Evolutionary conservation across 2,888 invertebrate species (phyloP).

Genomic region (Habrosyne pyritoides): DNA sequence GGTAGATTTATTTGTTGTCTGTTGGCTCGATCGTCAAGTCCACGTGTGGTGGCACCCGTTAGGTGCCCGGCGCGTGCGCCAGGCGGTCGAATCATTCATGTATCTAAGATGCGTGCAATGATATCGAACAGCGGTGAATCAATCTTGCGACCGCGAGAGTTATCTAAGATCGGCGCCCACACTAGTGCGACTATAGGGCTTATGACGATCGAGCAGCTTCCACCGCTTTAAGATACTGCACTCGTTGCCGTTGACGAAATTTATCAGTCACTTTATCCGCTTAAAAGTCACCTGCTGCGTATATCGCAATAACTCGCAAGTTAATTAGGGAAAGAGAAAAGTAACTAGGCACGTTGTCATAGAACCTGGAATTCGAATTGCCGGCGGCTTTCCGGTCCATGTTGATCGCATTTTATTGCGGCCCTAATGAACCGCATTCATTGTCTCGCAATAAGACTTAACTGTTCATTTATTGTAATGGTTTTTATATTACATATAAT

Average conservation of each 20-base stretch:
- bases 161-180: conserved; percentile 71
- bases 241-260: background rate
- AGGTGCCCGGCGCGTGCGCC: conserved; percentile 67
- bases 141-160: conserved; percentile 68
- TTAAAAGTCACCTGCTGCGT: conserved; percentile 34
- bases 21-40: conserved; percentile 60
- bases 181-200: conserved; percentile 49
- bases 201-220: conserved; percentile 49
- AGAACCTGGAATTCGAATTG: conserved; percentile 54
- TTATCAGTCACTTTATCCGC: conserved; percentile 33
- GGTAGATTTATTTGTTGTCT: conserved; percentile 69
- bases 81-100: conserved; percentile 53
- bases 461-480: conserved; percentile 66
- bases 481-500: conserved; percentile 52
- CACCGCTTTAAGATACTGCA: conserved; percentile 33
- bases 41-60: conserved; percentile 47
- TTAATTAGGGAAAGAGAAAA: conserved; percentile 65
- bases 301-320: conserved; percentile 57
- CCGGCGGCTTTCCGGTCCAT: conserved; percentile 47
- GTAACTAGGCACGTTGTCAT: conserved; percentile 52
- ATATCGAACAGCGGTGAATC: conserved; percentile 73
- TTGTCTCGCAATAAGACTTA: conserved; percentile 63
- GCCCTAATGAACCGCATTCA: conserved; percentile 68
- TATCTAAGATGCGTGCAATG: conserved; percentile 67
- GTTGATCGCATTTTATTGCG: conserved; percentile 59